Conservation (phyloP, 2,113 vertebrate species). For the Epinephelus cyanopodus region DNA sequence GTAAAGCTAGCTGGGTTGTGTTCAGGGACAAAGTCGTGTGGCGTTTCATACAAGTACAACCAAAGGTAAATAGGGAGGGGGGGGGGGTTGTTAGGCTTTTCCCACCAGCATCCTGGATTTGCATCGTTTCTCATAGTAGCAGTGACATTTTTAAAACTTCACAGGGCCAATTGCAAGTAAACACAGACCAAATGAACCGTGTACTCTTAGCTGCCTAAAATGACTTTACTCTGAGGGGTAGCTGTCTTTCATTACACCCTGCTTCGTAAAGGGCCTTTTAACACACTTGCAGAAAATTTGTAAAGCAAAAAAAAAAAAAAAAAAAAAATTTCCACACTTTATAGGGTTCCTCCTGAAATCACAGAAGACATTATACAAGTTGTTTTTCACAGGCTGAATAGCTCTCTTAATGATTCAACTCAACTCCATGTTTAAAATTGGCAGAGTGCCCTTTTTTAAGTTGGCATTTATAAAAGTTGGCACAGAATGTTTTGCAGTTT, state of each 20-base stretch:
- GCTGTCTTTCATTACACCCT: constrained; percentile 27
- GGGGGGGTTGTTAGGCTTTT: constrained; percentile 19
- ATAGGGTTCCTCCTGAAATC: neutral
- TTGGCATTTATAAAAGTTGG: neutral
- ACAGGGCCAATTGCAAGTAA: neutral
- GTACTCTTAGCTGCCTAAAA: constrained; percentile 22
- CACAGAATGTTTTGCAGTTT: neutral
- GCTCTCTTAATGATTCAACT: neutral
- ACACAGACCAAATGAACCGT: constrained; percentile 24
- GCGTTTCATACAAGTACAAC: neutral
- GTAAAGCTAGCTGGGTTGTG: neutral
- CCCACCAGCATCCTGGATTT: constrained; percentile 15
- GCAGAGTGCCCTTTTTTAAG: neutral
- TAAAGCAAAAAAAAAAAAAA: neutral
- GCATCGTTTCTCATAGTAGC: constrained; percentile 12
- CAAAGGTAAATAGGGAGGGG: constrained; percentile 5
- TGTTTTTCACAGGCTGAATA: neutral
- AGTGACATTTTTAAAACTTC: constrained; percentile 30
- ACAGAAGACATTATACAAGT: neutral
- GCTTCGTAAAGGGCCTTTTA: constrained; percentile 3
- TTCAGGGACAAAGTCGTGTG: neutral
- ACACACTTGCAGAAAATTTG: neutral
- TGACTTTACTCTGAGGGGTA: constrained; percentile 10
- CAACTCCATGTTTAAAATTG: too few relatives aligned
- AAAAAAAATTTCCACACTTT: neutral